Base-by-base conservation (phyloP, 2,888 invertebrate species). In the Ethmia dodecea region DNA sequence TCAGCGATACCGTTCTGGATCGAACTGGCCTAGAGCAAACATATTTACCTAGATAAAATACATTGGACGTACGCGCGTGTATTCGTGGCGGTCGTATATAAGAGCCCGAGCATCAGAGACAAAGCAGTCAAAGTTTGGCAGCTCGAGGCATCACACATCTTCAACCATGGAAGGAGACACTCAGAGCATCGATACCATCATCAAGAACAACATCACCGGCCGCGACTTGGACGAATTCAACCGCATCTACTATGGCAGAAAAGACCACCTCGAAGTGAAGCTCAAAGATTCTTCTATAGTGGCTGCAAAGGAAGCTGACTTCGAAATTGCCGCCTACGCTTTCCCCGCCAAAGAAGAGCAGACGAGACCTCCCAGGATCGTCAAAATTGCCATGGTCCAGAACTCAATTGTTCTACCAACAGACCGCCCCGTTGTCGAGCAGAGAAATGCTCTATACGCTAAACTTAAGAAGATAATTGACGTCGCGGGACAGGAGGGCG, bases 311-410 rank as follows among this genome's bases (percentile, higher is more conserved):
- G 75, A 88, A 12, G 78, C 89, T 38, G 78, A 91, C 47, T 92
- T 86, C 36, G 86, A 86, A 42, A 66, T 86, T 26, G 78, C 84
- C 3, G 77, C 80, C 0, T 86, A 84, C 40, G 72, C 72, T 1
- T 86, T 86, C 53, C 86, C 83, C 0, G 84, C 84, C 1, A 81
- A 83, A 37, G 67, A 73, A 38, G 84, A 86, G 45, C 76, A 80
- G 31, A 84, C 86, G 11, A 88, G 97, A 29, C 74, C 90, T 1
- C 91, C 93, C 0, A 89, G 94, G 38, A 73, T 93, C 25, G 94
- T 98, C 2, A 89, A 94, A 45, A 91, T 97, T 6, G 99, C 95
- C 3, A 80, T 95, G 20, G 92, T 99, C 49, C 99, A 99, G 76
- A 93, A 98, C 67, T 89, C 92, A 33, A 94, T 95, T 31, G 94